Conservation (phyloP, 2,888 invertebrate species). For the Lasius platythorax region DNA sequence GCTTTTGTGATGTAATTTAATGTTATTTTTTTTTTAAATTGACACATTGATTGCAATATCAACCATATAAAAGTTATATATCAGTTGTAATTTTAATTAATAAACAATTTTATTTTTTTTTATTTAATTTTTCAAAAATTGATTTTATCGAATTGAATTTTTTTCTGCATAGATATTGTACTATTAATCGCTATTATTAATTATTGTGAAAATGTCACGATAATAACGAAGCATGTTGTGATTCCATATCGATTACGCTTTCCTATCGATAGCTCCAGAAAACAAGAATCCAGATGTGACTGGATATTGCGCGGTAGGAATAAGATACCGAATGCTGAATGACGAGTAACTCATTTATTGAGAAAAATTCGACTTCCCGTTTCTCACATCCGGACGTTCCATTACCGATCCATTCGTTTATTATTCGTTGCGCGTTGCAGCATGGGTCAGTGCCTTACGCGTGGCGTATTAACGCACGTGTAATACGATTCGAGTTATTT, state of each 20-base stretch:
- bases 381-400: constrained; percentile 42
- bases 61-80: background rate
- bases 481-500: constrained; percentile 65
- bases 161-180: background rate
- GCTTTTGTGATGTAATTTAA: no score
- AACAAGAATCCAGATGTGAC: constrained; percentile 2
- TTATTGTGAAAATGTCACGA: background rate
- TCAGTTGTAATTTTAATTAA: background rate
- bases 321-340: constrained; percentile 14
- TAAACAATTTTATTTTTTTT: background rate
- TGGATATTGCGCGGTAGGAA: constrained; percentile 20
- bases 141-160: background rate
- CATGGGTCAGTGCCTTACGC: constrained; percentile 52
- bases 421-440: constrained; percentile 55
- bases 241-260: background rate
- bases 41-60: background rate
- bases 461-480: constrained; percentile 58
- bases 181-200: background rate
- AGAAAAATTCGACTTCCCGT: constrained; percentile 38
- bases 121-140: background rate
- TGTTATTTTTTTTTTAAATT: background rate
- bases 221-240: background rate
- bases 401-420: constrained; percentile 54
- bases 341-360: constrained; percentile 33
- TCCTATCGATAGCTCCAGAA: background rate